These are phyloP conservation scores for Hydroisotoma schaefferi DNA, from an alignment of 2,888 invertebrate genomes.

Conservation along the genomic window DNA sequence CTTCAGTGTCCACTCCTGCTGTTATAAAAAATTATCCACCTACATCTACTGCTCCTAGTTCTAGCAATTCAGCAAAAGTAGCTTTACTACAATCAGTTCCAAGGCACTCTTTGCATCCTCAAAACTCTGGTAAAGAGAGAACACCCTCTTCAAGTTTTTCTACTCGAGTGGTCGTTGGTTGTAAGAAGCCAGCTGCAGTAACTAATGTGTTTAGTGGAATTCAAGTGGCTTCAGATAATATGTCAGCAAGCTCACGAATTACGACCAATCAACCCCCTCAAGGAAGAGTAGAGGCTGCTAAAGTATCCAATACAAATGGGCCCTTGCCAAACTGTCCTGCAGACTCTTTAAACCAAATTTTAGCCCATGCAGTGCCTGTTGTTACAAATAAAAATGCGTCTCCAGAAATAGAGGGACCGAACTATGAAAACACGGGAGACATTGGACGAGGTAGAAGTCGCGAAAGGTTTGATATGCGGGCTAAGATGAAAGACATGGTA, in stretches of 20 bases:
- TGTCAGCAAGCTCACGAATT: conserved; percentile 13
- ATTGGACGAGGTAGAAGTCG: conserved; percentile 50
- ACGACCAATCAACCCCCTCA: not conserved
- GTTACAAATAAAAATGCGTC: not conserved
- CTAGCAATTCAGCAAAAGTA: not conserved
- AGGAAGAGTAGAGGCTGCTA: not conserved
- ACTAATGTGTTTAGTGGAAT: not conserved
- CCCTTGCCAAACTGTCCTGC: not conserved
- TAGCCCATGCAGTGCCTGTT: not conserved
- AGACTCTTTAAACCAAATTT: not conserved
- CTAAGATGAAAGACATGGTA: conserved; percentile 10
- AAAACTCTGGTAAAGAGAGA: conserved; percentile 42
- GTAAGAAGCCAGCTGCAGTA: conserved; percentile 11
- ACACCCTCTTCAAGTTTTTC: conserved; percentile 48
- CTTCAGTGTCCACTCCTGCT: conserved; percentile 26
- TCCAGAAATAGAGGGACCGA: conserved; percentile 53
- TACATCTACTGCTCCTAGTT: not conserved
- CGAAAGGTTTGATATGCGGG: conserved; percentile 19
- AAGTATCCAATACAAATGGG: too few species aligned
- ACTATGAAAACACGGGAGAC: conserved; percentile 57
- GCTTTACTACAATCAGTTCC: conserved; percentile 23
- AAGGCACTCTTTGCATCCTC: conserved; percentile 47
- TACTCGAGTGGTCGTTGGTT: conserved; percentile 45
- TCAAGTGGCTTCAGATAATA: conserved; percentile 13
- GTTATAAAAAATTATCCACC: conserved; percentile 8